Conservation (phyloP, 2,888 invertebrate species). For the Blomia tropicalis region DNA sequence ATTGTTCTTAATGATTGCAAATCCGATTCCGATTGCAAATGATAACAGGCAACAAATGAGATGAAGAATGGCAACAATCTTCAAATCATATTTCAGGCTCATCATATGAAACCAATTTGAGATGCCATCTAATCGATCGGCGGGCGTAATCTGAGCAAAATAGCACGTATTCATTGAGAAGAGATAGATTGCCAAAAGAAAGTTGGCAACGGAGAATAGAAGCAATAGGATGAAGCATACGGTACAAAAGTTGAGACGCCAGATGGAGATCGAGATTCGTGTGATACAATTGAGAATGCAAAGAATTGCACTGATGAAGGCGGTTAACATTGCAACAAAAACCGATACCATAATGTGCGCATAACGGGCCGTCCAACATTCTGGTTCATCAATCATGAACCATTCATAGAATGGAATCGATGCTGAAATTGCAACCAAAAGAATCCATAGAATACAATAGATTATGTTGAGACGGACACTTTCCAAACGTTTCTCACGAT, state of each 20-base stretch:
- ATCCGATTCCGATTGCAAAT: conserved; percentile 16
- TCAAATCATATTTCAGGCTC: conserved; percentile 14
- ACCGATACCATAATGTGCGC: conserved; percentile 2
- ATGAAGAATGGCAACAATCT: conserved; percentile 16
- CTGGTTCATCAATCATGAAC: not conserved
- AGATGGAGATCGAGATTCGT: not conserved
- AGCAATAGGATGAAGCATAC: not conserved
- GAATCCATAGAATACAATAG: conserved; percentile 14
- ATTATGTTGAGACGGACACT: not conserved
- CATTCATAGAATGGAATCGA: conserved; percentile 1
- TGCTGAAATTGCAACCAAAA: not conserved
- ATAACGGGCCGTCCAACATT: conserved; percentile 9
- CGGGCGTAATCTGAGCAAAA: not conserved
- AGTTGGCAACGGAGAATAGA: conserved; percentile 9
- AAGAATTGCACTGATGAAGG: not conserved
- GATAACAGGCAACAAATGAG: not conserved
- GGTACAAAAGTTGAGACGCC: conserved; percentile 7
- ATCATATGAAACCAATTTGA: not conserved
- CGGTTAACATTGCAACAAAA: not conserved
- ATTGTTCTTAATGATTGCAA: conserved; percentile 22
- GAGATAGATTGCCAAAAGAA: conserved; percentile 8
- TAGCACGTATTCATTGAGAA: conserved; percentile 16
- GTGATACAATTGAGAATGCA: conserved; percentile 2
- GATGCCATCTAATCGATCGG: not conserved
- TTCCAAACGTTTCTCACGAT: not conserved